Conservation (phyloP, 1,140 invertebrate species). For the Propsilocerus akamusi region DNA sequence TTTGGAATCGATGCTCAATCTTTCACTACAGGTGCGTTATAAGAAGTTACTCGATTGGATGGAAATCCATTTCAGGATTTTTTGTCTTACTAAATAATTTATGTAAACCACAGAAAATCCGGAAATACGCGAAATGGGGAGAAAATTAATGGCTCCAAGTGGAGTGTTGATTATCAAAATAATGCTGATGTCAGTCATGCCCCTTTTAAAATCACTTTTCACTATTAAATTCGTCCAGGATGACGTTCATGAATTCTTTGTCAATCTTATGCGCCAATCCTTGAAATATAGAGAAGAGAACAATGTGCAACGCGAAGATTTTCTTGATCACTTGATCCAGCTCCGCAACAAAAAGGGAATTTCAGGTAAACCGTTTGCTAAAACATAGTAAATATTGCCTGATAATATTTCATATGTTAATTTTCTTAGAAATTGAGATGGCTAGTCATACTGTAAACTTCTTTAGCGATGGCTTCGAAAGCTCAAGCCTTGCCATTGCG, state of each 20-base stretch:
- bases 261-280: not conserved
- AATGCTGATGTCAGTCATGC: constrained; percentile 13
- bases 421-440: not conserved
- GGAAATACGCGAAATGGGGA: constrained; percentile 14
- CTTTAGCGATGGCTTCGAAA: constrained; percentile 4
- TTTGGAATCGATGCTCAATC: constrained; percentile 24
- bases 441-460: not conserved
- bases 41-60: too few relatives aligned
- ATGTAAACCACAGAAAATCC: constrained; percentile 8
- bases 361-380: too few relatives aligned
- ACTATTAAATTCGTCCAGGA: constrained; percentile 14
- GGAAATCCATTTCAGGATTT: too few relatives aligned
- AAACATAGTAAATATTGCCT: too few relatives aligned
- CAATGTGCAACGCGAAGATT: not conserved
- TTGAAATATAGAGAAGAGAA: not conserved
- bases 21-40: too few relatives aligned
- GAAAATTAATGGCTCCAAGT: constrained; percentile 13
- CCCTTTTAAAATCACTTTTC: constrained; percentile 11
- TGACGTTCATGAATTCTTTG: constrained; percentile 14
- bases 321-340: not conserved
- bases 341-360: not conserved
- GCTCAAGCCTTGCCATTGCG: not conserved
- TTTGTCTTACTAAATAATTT: too few relatives aligned
- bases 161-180: constrained; percentile 10
- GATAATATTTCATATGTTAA: too few relatives aligned